phyloP scores from a whole-genome alignment of 2,797 vertebrate species.

The Macroramphosus scolopax region DNA sequence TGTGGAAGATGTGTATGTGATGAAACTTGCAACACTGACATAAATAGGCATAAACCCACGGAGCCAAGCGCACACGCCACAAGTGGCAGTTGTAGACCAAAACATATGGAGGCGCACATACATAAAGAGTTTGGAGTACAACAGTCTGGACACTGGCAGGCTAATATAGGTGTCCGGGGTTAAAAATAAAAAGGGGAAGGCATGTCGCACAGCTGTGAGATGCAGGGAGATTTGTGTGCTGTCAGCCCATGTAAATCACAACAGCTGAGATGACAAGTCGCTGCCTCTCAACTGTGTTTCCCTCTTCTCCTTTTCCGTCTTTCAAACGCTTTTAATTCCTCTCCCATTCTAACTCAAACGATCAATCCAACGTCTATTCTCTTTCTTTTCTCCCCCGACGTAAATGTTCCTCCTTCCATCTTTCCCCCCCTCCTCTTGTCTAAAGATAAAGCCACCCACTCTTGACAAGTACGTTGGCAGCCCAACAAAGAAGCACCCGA shows the following conservation, averaged over 20 bases:
- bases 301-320: conserved; percentile 19
- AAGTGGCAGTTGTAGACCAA: conserved; percentile 4
- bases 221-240: conserved; percentile 74
- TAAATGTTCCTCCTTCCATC: neutral
- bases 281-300: conserved; percentile 40
- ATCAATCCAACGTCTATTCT: conserved; percentile 15
- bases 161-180: conserved; percentile 66
- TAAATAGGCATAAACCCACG: conserved; percentile 26
- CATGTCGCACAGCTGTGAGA: conserved; percentile 84
- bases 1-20: neutral
- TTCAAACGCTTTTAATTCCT: conserved; percentile 22
- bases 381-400: conserved; percentile 1
- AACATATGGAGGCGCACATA: conserved; percentile 22
- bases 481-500: conserved; percentile 42
- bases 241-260: conserved; percentile 80
- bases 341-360: conserved; percentile 10
- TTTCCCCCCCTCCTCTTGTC: conserved; percentile 25
- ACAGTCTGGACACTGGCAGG: conserved; percentile 45
- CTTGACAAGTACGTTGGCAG: conserved; percentile 47
- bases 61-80: conserved; percentile 3
- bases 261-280: conserved; percentile 85
- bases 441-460: conserved; percentile 69
- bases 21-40: conserved; percentile 18
- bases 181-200: conserved; percentile 82
- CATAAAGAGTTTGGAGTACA: conserved; percentile 57